These are phyloP conservation scores for Campylorhamphus procurvoides DNA, from an alignment of 2,113 vertebrate genomes.

Conservation along the genomic window DNA sequence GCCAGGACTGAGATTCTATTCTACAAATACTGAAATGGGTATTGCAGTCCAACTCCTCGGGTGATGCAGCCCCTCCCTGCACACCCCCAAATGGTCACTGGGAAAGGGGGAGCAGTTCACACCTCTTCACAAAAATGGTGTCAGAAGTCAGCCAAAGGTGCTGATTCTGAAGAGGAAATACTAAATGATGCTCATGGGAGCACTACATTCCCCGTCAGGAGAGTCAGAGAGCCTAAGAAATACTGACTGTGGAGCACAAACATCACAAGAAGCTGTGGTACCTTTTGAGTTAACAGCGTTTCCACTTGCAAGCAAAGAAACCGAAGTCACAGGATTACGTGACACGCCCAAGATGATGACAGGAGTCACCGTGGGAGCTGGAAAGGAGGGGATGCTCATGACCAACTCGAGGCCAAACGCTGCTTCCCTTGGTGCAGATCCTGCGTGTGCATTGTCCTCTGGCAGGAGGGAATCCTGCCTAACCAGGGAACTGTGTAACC, in stretches of 20 bases:
- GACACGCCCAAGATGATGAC: background rate
- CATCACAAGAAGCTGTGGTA: background rate
- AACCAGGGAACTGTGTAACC: too few relatives aligned
- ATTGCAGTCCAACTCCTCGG: background rate
- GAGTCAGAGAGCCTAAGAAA: background rate
- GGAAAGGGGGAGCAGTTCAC: background rate
- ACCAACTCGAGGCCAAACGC: accelerated
- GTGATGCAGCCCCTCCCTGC: background rate
- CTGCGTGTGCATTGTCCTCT: accelerated
- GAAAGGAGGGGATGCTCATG: background rate
- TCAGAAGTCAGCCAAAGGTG: background rate
- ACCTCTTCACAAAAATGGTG: background rate
- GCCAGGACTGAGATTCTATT: background rate
- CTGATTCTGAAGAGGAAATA: background rate
- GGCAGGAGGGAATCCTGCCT: background rate
- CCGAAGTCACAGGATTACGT: background rate
- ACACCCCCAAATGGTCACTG: background rate
- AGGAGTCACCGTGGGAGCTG: background rate
- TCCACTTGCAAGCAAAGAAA: background rate
- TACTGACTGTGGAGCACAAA: accelerated
- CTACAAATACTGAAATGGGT: background rate
- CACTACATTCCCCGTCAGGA: background rate
- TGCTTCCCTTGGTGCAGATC: background rate
- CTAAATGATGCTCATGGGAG: background rate
- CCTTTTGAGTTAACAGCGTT: background rate